Base-by-base conservation (phyloP, 2,113 vertebrate species). In the Epinephelus fuscoguttatus region DNA sequence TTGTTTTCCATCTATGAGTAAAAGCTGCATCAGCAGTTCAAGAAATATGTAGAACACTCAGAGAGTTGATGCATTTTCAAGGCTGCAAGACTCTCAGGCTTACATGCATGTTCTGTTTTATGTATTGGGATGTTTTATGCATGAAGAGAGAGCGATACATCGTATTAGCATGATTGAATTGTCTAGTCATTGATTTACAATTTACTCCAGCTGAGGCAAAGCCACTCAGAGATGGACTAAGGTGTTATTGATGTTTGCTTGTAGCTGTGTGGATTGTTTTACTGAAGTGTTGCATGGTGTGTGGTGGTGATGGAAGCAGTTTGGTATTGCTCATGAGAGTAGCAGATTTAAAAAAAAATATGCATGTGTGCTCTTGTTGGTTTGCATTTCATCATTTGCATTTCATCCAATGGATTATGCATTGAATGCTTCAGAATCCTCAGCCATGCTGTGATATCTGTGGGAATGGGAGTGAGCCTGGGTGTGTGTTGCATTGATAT, bases 111-210 rank as follows among this genome's bases (percentile, higher is more conserved):
- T 21, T 23, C 45, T 70, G 40, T 63, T 56, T 68, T 64, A 0
- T 55, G 19, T 19, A 3, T 47, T 68, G 25, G 33, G 8, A 55
- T 89, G 52, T 78, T 79, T 80, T 40, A 52, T 87, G 80, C 82
- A 84, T 80, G 80, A 78, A 19, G n/a, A 60, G 17, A 59, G 37
- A 75, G 9, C 0, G 27, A 45, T 42, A 7, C 6, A 5, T 1
- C 0, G 0, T 42, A 12, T 60, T 21, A 21, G 40, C 50, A 13
- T 33, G 37, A 56, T 49, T 50, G 23, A 67, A 72, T 56, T 1
- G 59, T 52, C 6, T 4, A 1, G 37, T n/a, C 47, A 70, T 76
- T 56, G 67, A 67, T 84, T 80, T 85, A 6, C 21, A 72, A 2
- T 82, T 55, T n/a, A 53, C 52, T 81, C 18, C 2, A 8, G 42